A percentile compares a stretch with the other conserved stretches of the same genome.
phyloP scores from a whole-genome alignment of 2,888 invertebrate species.

The Tetragonula carbonaria region DNA sequence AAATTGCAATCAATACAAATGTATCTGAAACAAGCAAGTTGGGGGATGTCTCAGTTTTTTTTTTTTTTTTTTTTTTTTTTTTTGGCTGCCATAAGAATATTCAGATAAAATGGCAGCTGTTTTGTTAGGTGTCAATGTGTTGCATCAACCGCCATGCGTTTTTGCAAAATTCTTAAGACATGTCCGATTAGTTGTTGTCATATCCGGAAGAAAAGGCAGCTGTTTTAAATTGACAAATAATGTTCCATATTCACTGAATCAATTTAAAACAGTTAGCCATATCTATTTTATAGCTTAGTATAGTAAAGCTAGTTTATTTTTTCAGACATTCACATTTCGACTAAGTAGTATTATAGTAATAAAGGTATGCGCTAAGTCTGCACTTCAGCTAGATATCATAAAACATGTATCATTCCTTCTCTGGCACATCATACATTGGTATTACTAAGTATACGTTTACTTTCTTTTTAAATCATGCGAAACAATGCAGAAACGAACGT shows the following conservation, averaged over 20 bases:
- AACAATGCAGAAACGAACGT: conserved; percentile 80
- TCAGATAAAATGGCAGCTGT: conserved; percentile 80
- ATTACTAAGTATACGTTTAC: conserved; percentile 83
- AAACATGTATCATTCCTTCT: conserved; percentile 83
- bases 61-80: too few relatives aligned
- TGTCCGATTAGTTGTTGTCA: conserved; percentile 84
- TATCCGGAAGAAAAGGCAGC: conserved; percentile 82
- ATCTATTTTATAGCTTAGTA: conserved; percentile 83
- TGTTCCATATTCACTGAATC: conserved; percentile 62
- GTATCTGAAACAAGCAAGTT: conserved; percentile 85
- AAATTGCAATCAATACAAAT: conserved; percentile 85
- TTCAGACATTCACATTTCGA: conserved; percentile 84
- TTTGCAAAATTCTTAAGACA: conserved; percentile 82
- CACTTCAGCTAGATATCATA: conserved; percentile 84
- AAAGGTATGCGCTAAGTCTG: conserved; percentile 84
- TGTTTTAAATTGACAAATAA: conserved; percentile 75
- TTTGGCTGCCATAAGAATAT: conserved; percentile 81
- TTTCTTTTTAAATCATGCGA: conserved; percentile 79
- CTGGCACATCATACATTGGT: conserved; percentile 84
- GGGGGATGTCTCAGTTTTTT: conserved; percentile 83
- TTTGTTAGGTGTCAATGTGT: conserved; percentile 81
- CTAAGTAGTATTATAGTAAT: conserved; percentile 84
- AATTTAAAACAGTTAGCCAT: conserved; percentile 78
- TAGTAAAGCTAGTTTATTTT: conserved; percentile 84
- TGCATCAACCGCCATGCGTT: conserved; percentile 80